A percentile compares a stretch with the other conserved stretches of the same genome.
phyloP scores from a whole-genome alignment of 2,888 invertebrate species.

The Mantis religiosa region DNA sequence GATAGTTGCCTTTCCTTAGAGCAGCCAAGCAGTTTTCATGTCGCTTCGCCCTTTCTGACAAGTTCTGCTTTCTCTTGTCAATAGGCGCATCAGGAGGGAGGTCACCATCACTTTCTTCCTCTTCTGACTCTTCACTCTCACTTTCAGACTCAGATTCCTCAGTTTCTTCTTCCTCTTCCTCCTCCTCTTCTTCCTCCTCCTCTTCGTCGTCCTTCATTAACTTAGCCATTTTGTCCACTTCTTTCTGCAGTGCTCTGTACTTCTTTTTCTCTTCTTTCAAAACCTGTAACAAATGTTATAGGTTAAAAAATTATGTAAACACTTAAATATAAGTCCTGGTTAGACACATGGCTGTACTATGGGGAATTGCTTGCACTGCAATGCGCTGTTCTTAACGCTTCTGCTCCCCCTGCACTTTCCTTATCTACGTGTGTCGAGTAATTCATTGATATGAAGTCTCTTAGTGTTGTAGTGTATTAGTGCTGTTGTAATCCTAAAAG shows the following conservation, averaged over 20 bases:
- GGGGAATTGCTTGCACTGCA: too few species aligned
- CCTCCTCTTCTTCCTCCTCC: conserved; percentile 45
- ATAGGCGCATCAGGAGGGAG: conserved; percentile 60
- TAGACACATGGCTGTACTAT: too few species aligned
- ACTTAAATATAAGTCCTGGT: too few species aligned
- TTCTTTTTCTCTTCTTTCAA: conserved; percentile 72
- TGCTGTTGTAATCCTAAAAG: too few species aligned
- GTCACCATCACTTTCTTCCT: conserved; percentile 62
- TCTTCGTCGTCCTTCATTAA: conserved; percentile 74
- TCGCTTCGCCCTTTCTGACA: conserved; percentile 54
- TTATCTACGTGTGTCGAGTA: too few species aligned
- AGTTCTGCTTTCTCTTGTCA: conserved; percentile 52
- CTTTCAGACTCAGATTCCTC: conserved; percentile 46
- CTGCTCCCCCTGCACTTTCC: too few species aligned
- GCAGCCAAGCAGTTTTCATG: conserved; percentile 76
- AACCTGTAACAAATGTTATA: conserved; percentile 40
- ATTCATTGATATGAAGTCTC: too few species aligned
- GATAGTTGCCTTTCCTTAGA: conserved; percentile 81
- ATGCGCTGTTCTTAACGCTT: too few species aligned
- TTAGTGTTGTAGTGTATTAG: too few species aligned
- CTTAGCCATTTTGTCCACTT: conserved; percentile 87
- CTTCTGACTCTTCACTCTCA: conserved; percentile 62
- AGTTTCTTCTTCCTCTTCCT: conserved; percentile 52
- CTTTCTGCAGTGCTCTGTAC: conserved; percentile 77
- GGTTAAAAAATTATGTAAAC: too few species aligned